Evolutionary conservation across 2,113 vertebrate species (phyloP).

Genomic region (Aptenodytes patagonicus): DNA sequence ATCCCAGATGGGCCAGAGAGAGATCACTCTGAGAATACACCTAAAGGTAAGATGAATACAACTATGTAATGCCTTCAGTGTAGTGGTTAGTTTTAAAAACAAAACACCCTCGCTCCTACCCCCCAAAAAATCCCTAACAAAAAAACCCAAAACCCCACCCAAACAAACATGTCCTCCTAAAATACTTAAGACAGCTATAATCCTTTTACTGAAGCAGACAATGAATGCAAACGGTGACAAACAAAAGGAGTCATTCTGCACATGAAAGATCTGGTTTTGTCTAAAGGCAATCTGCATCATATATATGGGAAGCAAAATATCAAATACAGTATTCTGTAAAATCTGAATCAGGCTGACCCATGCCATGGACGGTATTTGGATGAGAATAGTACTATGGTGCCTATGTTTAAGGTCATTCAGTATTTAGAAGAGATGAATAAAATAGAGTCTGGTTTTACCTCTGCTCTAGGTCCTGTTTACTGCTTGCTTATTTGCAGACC

Average conservation of each 20-base stretch:
- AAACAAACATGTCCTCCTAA: background rate
- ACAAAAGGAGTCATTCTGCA: background rate
- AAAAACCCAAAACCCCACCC: fast-evolving
- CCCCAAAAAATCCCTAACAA: background rate
- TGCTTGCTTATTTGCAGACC: background rate
- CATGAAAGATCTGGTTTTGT: background rate
- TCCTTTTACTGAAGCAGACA: background rate
- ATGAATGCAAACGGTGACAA: background rate
- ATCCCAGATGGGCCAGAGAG: constrained; percentile 41
- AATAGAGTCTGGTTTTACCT: background rate
- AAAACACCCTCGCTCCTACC: background rate
- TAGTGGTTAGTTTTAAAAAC: background rate
- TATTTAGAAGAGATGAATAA: background rate
- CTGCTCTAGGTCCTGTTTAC: background rate
- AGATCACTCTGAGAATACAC: constrained; percentile 70
- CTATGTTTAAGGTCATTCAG: background rate
- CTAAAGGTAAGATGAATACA: constrained; percentile 69
- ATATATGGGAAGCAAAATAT: background rate
- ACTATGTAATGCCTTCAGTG: background rate
- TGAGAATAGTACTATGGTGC: background rate
- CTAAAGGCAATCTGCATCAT: background rate
- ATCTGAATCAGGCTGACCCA: background rate
- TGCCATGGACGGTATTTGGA: background rate
- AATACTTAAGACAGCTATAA: background rate
- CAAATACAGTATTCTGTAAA: background rate